A percentile compares a stretch with the other conserved stretches of the same genome.
phyloP scores from a whole-genome alignment of 2,797 vertebrate genomes.

The Mormyrops boulengeri region DNA sequence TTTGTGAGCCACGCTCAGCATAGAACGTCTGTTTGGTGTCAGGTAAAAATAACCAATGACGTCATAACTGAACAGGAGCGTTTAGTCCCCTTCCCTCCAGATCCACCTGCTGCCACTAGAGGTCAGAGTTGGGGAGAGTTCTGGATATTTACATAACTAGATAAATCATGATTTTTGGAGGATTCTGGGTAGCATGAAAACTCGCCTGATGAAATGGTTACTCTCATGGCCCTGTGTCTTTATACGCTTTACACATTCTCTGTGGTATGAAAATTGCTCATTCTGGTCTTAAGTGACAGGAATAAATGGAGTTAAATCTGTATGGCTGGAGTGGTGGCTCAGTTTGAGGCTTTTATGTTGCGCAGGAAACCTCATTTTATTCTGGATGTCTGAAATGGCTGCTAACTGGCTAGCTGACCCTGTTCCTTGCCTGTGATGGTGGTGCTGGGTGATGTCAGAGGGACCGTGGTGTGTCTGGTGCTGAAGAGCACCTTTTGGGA shows the following conservation, averaged over 20 bases:
- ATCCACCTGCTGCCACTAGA: constrained; percentile 31
- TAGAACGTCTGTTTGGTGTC: background rate
- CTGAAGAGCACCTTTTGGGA: background rate
- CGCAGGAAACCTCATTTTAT: background rate
- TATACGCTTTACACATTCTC: background rate
- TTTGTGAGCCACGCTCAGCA: background rate
- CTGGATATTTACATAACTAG: constrained; percentile 4
- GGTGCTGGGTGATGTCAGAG: background rate
- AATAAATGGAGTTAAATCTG: background rate
- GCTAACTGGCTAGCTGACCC: background rate
- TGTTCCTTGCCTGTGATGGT: background rate
- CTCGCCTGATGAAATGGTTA: background rate
- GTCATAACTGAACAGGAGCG: background rate
- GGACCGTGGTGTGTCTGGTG: background rate
- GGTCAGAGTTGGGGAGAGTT: constrained; percentile 22
- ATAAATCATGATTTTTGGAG: background rate
- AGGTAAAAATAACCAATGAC: constrained; percentile 3
- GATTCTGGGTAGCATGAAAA: background rate
- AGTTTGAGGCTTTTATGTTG: background rate
- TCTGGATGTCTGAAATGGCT: background rate
- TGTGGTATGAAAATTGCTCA: background rate
- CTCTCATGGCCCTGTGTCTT: background rate
- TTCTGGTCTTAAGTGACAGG: background rate
- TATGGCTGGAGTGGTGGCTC: background rate
- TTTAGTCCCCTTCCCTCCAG: background rate